Base-by-base conservation (phyloP, 2,113 vertebrate genomes). In the Morone saxatilis region DNA sequence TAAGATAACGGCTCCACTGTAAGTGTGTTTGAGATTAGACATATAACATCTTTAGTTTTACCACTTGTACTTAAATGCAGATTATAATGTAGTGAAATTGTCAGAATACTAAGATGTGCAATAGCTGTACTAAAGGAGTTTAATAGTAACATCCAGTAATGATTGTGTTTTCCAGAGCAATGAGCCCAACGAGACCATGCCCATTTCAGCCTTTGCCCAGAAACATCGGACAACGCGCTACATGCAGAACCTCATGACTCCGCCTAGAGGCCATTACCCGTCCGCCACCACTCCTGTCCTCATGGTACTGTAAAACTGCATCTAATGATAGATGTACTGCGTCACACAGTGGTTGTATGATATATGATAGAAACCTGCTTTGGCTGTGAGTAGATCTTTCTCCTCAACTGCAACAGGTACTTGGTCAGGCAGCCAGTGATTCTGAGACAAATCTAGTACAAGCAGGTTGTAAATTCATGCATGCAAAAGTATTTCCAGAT, bases 161-260 rank as follows among this genome's bases (percentile, higher is more conserved):
- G 5, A 20, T 75, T 36, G 19, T 78, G 31, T 86, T 61, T 87
- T 61, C 41, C 94, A 99, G 98, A 99, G 98, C 86, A 99, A 98
- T 0, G 98, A 99, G 84, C 97, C 98, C 87, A 98, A 97, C 43
- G 98, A 99, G 90, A 99, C 98, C 1, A 99, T 99, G 98, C 98
- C 98, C 36, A 99, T 99, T 71, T 96, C 98, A 87, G 97, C 98
- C 86, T 99, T 99, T 71, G 98, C 97, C 69, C 98, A 99, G 93
- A 99, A 99, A 91, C 98, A 98, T 38, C 96, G 98, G 47, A 96
- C 98, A 11, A 95, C 97, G 4, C 96, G 97, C 71, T 98, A 91
- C 86, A 86, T 97, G 76, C 95, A 95, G 77, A 95, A 89, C 92
- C 96, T 98, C 84, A 94, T 97, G 96, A 99, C 97, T 59, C 97